Percentiles rank a stretch among this genome's conserved stretches.
These are phyloP conservation scores for Gouania willdenowi DNA, from an alignment of 2,797 vertebrate species.

Conservation along the genomic window DNA sequence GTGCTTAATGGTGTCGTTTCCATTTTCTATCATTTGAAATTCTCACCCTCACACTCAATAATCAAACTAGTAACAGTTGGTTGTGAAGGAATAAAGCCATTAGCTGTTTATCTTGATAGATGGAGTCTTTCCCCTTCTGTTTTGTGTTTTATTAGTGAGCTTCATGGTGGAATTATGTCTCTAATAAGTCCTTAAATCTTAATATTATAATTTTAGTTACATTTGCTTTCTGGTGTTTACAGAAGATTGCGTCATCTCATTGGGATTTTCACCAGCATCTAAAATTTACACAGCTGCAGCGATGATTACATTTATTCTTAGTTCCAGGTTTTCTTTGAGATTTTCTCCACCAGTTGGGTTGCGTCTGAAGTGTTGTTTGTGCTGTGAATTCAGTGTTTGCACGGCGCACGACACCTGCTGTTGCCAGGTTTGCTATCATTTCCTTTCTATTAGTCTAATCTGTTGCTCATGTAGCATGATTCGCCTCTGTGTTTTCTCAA, in stretches of 20 bases:
- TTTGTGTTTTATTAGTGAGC: too few relatives aligned
- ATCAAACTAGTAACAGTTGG: too few relatives aligned
- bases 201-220: slow-evolving; percentile 19
- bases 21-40: too few relatives aligned
- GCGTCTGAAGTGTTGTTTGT: slow-evolving; percentile 16
- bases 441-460: slow-evolving; percentile 16
- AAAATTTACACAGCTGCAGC: slow-evolving; percentile 25
- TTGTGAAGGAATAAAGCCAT: background rate
- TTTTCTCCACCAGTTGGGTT: slow-evolving; percentile 10
- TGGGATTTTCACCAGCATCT: slow-evolving; percentile 21
- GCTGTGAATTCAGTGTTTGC: slow-evolving; percentile 5
- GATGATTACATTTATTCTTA: slow-evolving; percentile 17
- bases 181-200: slow-evolving; percentile 23
- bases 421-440: slow-evolving; percentile 1
- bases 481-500: background rate
- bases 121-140: background rate
- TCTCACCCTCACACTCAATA: too few relatives aligned
- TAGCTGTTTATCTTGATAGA: slow-evolving; percentile 3
- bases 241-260: slow-evolving; percentile 46
- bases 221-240: slow-evolving; percentile 32
- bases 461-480: slow-evolving; percentile 1
- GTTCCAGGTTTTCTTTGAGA: slow-evolving; percentile 15
- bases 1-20: too few relatives aligned
- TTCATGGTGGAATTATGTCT: too few relatives aligned
- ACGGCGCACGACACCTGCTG: slow-evolving; percentile 3